Base-by-base conservation (phyloP, 2,113 vertebrate genomes). In the Hymenochirus boettgeri region DNA sequence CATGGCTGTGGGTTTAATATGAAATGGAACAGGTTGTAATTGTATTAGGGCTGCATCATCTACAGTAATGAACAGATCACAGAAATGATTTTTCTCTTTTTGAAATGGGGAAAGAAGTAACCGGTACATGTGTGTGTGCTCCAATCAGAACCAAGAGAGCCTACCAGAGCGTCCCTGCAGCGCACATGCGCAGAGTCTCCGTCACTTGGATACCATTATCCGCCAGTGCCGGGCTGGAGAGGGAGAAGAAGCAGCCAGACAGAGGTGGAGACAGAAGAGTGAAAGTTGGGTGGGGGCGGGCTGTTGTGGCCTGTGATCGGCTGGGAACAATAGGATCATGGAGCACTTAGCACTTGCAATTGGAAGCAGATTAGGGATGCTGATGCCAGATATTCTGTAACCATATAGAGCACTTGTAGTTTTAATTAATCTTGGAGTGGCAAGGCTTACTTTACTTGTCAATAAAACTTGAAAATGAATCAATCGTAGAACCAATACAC, bases 131-230 rank as follows among this genome's bases (percentile, higher is more conserved):
- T 5, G n/a, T 1, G 0, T n/a, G 1, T 50, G 42, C 54, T 57
- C 63, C 64, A 67, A 67, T 67, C 64, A 59, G 15, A 51, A 46
- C n/a, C n/a, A n/a, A 12, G 15, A 18, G 31, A 13, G 54, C 10
- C 4, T 21, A 7, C 2, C 12, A 72, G 26, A 7, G 87, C 83
- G 83, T 86, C 87, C 85, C 74, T 75, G 87, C 45, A 67, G 23
- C 55, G 35, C 22, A 48, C 31, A 8, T 7, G 51, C 31, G 9
- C 45, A 17, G 48, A 33, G n/a, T 21, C 31, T 33, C 5, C 3
- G 61, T 15, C 3, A 26, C 54, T 65, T 4, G 50, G 8, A 1
- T 33, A 56, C 2, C 27, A 4, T 51, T 56, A 0, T 62, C 39
- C 51, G 62, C 25, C 7, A 42, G 23, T 2, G 31, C 54, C 45